Evolutionary conservation across 1,140 invertebrate species (phyloP).

Genomic region (Drosophila bifasciata): DNA sequence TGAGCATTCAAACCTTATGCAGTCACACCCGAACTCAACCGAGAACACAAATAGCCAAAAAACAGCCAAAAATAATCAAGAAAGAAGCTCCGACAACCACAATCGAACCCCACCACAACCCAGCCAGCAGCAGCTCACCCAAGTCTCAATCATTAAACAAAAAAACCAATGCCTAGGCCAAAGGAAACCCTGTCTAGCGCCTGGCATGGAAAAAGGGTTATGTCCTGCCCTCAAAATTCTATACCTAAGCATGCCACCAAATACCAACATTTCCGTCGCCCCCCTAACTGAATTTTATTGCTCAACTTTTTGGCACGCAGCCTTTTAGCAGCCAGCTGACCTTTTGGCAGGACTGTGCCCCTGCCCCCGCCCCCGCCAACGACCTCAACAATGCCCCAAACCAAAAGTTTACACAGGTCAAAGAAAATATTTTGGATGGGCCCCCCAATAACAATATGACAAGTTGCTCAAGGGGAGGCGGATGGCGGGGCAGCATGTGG

Average conservation of each 20-base stretch:
- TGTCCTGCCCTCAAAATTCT: too few species aligned
- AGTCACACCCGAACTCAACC: too few species aligned
- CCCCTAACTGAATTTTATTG: constrained; percentile 56
- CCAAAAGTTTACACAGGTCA: constrained; percentile 73
- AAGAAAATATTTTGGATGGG: constrained; percentile 67
- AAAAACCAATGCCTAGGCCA: too few species aligned
- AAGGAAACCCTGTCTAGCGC: too few species aligned
- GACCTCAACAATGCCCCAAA: constrained; percentile 49
- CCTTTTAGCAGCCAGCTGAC: constrained; percentile 61
- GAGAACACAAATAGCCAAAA: too few species aligned
- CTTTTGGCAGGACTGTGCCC: constrained; percentile 34
- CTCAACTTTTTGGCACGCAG: constrained; percentile 62
- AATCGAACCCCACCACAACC: too few species aligned
- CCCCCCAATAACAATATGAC: constrained; percentile 62
- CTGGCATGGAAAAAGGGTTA: too few species aligned
- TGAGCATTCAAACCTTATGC: too few species aligned
- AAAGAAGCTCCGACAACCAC: background rate
- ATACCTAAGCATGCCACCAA: too few species aligned
- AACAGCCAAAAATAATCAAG: background rate
- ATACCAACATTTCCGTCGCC: constrained; percentile 19
- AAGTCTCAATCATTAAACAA: too few species aligned
- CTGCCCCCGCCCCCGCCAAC: constrained; percentile 35
- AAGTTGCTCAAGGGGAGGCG: constrained; percentile 41
- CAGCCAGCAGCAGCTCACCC: too few species aligned
- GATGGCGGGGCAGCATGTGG: constrained; percentile 16